Percentiles rank a stretch among this genome's conserved stretches.
phyloP scores from a whole-genome alignment of 2,113 vertebrate genomes.

The Plestiodon gilberti region DNA sequence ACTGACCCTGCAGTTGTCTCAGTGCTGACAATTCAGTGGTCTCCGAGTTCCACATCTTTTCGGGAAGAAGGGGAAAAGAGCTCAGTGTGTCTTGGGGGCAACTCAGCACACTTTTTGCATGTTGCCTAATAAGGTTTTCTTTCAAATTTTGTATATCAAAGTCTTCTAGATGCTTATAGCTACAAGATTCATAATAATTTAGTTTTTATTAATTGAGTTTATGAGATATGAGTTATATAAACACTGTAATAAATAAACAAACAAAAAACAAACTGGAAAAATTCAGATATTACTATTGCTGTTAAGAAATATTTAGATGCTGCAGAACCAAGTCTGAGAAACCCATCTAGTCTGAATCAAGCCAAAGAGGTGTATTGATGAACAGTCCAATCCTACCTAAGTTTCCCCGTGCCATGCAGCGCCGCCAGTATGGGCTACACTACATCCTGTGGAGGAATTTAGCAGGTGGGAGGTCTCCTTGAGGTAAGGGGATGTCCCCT shows the following conservation, averaged over 20 bases:
- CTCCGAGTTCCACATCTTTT: not conserved
- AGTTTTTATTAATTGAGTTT: too few relatives aligned
- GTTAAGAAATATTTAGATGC: not conserved
- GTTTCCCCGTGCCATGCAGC: too few relatives aligned
- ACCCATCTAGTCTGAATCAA: not conserved
- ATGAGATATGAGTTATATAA: too few relatives aligned
- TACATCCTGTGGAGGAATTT: too few relatives aligned
- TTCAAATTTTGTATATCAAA: not conserved
- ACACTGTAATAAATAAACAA: too few relatives aligned
- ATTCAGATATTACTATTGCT: not conserved
- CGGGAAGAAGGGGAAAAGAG: not conserved
- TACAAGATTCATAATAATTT: not conserved
- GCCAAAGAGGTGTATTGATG: too few relatives aligned
- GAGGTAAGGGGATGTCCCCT: too few relatives aligned
- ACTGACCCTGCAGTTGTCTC: not conserved
- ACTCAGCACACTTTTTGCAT: not conserved
- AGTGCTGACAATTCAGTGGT: not conserved
- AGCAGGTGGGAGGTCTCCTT: too few relatives aligned
- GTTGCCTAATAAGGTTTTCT: not conserved
- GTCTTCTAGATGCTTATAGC: not conserved
- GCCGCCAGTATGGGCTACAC: too few relatives aligned
- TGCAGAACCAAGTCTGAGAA: not conserved
- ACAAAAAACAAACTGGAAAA: too few relatives aligned
- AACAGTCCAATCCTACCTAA: too few relatives aligned
- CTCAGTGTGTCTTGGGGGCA: not conserved